Base-by-base conservation (phyloP, 2,797 vertebrate species). In the Gastrophryne carolinensis region DNA sequence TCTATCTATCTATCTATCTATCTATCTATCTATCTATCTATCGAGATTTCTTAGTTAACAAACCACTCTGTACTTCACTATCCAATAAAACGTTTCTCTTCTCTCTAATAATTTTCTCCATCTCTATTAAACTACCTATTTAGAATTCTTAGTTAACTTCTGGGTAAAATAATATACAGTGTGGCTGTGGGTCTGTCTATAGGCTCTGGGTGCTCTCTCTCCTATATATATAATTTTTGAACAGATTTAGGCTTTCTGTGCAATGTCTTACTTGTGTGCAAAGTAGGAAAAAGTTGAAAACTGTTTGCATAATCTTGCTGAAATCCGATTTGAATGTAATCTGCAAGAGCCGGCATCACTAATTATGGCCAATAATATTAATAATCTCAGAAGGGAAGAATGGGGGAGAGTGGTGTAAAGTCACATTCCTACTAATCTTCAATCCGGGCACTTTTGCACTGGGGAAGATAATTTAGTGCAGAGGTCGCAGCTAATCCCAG, bases 371-470 rank as follows among this genome's bases (percentile, higher is more conserved):
- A 87, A 86, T 89, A 90, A 90, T 88, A 87, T 88, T 74, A 87
- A 86, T 89, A 90, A 90, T 88, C 87, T 88, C 84, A 84, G 84
- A 80, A 84, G 82, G 29, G 76, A 76, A 81, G 81, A 81, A 87
- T 87, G 85, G 84, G 10, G 44, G 12, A 49, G 32, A 87, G 85
- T 85, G 86, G 83, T 87, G 82, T 88, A 90, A 91, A 91, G 89
- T 92, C 90, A 91, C 88, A 91, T 90, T 92, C 85, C 52, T 82
- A 81, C 73, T 91, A 89, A 87, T 91, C 88, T 88, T 84, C 86
- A 89, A 89, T 89, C 86, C 85, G 79, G 73, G 82, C 81, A 82
- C 86, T 87, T 90, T 90, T 84, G 81, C 88, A 84, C 83, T 85
- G 84, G 85, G 84, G 52, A 53, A 32, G 37, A 65, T 72, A 72